Conservation (phyloP, 2,113 vertebrate species). For the Dryoscopus gambensis region DNA sequence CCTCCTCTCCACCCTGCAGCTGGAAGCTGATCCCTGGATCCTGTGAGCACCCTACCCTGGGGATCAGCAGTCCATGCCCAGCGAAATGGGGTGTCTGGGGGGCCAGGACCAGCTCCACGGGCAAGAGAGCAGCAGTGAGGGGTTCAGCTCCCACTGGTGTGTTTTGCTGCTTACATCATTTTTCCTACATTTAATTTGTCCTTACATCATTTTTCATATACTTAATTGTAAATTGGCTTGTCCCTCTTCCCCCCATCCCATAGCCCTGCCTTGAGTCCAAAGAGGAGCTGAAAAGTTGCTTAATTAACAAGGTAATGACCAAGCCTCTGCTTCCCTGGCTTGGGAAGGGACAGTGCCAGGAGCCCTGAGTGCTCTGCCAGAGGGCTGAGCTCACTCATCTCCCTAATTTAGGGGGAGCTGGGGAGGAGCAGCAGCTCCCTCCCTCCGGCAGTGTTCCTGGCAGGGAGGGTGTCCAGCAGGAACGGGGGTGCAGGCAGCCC, state of each 20-base stretch:
- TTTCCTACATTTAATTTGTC: neutral
- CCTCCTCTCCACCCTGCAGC: neutral
- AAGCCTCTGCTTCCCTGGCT: neutral
- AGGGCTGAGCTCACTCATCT: neutral
- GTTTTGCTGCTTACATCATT: neutral
- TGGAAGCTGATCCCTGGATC: neutral
- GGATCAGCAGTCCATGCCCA: accelerated
- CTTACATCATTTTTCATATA: neutral
- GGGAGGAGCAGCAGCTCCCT: neutral
- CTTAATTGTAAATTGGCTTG: neutral
- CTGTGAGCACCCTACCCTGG: neutral
- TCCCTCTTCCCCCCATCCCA: accelerated
- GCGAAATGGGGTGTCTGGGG: neutral
- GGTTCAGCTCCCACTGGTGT: neutral
- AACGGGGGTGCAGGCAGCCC: conserved; percentile 85
- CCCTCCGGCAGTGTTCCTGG: accelerated
- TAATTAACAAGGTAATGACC: neutral
- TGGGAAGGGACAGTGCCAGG: neutral
- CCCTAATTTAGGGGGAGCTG: neutral
- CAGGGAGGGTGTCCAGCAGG: neutral
- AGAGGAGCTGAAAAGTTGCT: neutral
- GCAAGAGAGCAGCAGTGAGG: neutral
- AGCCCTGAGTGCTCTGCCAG: neutral
- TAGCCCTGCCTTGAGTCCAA: neutral
- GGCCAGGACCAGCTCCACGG: neutral